These are phyloP conservation scores for Eupithecia inturbata DNA, from an alignment of 2,888 invertebrate genomes.

Conservation along the genomic window DNA sequence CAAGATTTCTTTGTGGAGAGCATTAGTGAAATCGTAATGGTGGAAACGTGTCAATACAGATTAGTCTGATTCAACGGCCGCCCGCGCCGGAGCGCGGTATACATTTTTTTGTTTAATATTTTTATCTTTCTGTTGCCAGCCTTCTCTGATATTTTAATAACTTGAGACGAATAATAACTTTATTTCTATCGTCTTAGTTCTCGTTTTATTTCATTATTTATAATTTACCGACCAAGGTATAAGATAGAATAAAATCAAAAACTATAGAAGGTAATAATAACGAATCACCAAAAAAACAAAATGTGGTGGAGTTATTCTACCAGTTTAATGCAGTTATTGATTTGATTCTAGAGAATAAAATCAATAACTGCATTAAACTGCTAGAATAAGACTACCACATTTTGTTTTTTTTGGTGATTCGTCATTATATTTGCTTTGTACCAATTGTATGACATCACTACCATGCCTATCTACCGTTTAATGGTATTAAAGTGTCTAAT, in stretches of 20 bases:
- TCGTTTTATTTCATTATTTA: neutral
- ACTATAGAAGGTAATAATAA: too few species aligned
- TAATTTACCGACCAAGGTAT: neutral
- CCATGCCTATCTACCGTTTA: neutral
- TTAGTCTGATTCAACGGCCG: constrained; percentile 66
- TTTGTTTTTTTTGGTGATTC: neutral
- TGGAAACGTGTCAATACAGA: constrained; percentile 81
- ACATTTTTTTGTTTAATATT: constrained; percentile 44
- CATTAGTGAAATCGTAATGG: constrained; percentile 76
- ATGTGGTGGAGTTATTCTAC: too few species aligned
- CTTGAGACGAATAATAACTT: constrained; percentile 13
- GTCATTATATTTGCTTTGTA: neutral
- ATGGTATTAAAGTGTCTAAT: constrained; percentile 2
- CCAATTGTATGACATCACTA: constrained; percentile 1
- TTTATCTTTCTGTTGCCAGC: constrained; percentile 33
- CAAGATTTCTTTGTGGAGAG: constrained; percentile 66
- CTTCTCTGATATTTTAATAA: constrained; percentile 22
- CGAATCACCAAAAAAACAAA: too few species aligned
- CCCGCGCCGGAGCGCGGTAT: constrained; percentile 41
- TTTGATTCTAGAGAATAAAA: too few species aligned
- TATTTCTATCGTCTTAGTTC: neutral
- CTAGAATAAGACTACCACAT: too few species aligned
- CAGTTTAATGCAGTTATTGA: too few species aligned
- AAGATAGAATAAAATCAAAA: too few species aligned
- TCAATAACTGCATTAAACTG: too few species aligned